Evolutionary conservation across 2,888 invertebrate species (phyloP), one percentile per base, ranked within the genome.

Genomic region (Embidobia sp.): DNA sequence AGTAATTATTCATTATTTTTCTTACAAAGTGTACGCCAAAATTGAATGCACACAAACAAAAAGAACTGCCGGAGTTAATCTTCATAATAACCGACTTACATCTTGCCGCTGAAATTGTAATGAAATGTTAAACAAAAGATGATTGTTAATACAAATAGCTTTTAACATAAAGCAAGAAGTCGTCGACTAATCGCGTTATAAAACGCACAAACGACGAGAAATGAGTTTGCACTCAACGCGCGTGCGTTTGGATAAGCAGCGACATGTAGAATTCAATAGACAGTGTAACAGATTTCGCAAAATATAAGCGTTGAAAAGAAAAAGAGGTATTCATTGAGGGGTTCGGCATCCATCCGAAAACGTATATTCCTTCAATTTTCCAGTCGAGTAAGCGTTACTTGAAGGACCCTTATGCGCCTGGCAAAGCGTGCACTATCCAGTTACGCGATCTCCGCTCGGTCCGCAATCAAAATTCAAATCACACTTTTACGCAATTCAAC

Each of bases 361-460:
- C 85, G 84, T 88, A 83, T 88, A 88, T 88, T 89, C 85, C 87
- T 88, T 88, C 87, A 86, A 89, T 89, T 89, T 89, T 89, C 87
- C 84, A 86, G 88, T 84, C 84, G 89, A 89, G 84, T 87, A 88
- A 89, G 87, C 89, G 84, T 78, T 78, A 80, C 82, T 85, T 86
- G 82, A 84, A 89, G 89, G 81, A 83, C 83, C 85, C 89, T 89
- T 87, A 85, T 87, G 85, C 80, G 85, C 82, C 85, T 85, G 88
- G 87, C 87, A 89, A 88, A 89, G 88, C 89, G 89, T 89, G 89
- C 87, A 89, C 89, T 89, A 89, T 89, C 89, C 89, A 87, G 87
- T 89, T 89, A 89, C 86, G 87, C 87, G 88, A 89, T 89, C 89
- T 89, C 87, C 85, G 83, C 82, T 80, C 80, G 79, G 82, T 78